Percentiles rank a stretch among this genome's conserved stretches.
Evolutionary conservation across 1,140 invertebrate species (phyloP).

Genomic region (Listronotus oregonensis): DNA sequence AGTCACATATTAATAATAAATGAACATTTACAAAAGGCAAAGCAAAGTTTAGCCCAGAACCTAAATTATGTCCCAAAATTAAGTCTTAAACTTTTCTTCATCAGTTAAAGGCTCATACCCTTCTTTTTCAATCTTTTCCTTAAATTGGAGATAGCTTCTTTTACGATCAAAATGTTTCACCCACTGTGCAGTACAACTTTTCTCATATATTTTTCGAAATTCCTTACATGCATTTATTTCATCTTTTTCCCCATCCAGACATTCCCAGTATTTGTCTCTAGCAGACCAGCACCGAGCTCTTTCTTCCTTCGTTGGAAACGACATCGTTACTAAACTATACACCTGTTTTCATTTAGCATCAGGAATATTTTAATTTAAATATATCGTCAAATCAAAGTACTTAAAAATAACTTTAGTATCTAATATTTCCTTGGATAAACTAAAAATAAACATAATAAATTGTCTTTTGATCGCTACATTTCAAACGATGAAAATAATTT

Average conservation of each 20-base stretch:
- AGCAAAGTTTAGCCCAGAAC: neutral
- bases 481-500: conserved; percentile 11
- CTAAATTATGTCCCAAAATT: conserved; percentile 18
- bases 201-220: conserved; percentile 79
- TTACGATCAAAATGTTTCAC: conserved; percentile 94
- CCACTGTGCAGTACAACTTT: conserved; percentile 85
- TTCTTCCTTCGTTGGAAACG: conserved; percentile 81
- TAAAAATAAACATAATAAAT: conserved; percentile 43
- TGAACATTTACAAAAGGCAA: neutral
- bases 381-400: conserved; percentile 4
- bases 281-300: conserved; percentile 82
- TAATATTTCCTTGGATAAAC: conserved; percentile 35
- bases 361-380: conserved; percentile 14
- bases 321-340: conserved; percentile 63
- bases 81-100: conserved; percentile 30
- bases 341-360: neutral
- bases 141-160: conserved; percentile 84
- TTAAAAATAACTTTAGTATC: conserved; percentile 32
- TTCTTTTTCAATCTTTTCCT: conserved; percentile 82
- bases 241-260: conserved; percentile 69
- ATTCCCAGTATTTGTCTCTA: conserved; percentile 88
- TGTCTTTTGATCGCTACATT: conserved; percentile 26
- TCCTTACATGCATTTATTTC: conserved; percentile 65
- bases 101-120: conserved; percentile 76
- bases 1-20: neutral